Base-by-base conservation (phyloP, 1,140 invertebrate species). In the Sitophilus oryzae region DNA sequence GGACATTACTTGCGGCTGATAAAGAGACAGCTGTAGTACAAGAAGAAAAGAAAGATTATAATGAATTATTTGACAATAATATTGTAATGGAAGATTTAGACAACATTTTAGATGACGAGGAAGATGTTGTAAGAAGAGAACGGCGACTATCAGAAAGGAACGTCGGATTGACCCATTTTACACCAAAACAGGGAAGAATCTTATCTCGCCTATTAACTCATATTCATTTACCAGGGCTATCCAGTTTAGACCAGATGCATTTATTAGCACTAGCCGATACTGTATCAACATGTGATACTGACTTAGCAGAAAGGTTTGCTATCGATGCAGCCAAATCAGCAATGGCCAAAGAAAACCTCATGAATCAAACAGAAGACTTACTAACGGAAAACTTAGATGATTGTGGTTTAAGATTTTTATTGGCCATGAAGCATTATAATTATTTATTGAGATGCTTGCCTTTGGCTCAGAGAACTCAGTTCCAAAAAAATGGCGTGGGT, bases 171-270 rank as follows among this genome's bases (percentile, higher is more conserved):
- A 88, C 87, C 1, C 86, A 91, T 66, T 93, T 92, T 63, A 89
- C 88, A 1, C 88, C 86, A 0, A 75, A 87, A 52, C 88, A 92
- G 75, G 88, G 83, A 47, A 76, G 86, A 44, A 74, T 91, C 0
- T 73, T 98, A 6, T 93, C 92, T 0, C 82, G 92, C 2, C 77
- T 98, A 15, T 76, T 99, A 9, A 98, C 95, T 0, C 94, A 98
- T 71, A 95, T 91, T 1, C 95, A 98, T 73, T 76, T 99, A 15
- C 96, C 96, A 1, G 96, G 96, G 0, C 75, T 99, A 3, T 96
- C 93, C 2, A 96, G 92, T 67, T 79, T 99, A 18, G 97, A 99
- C 75, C 97, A 99, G 73, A 98, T 99, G 95, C 96, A 99, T 75
- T 76, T 99, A 20, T 73, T 99, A 6, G 96, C 96, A 3, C 71